Evolutionary conservation across 1,140 invertebrate species (phyloP).

Genomic region (Nasonia longicornis): DNA sequence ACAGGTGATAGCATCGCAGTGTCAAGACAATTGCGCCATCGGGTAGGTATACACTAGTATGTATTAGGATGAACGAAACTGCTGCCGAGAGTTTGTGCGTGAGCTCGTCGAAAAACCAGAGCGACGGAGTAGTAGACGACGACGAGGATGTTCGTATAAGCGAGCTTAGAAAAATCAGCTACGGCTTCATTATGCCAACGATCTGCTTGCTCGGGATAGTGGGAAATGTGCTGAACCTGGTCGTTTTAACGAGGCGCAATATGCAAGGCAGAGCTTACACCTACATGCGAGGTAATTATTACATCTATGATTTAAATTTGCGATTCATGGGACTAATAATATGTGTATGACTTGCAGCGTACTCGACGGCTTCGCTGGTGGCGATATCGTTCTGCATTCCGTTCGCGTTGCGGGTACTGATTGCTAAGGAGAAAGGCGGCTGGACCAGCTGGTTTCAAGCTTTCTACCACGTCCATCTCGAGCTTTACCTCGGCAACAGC

Average conservation of each 20-base stretch:
- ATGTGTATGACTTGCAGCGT: constrained; percentile 67
- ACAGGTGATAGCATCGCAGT: background rate
- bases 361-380: constrained; percentile 78
- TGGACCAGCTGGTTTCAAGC: constrained; percentile 76
- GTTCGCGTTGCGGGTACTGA: constrained; percentile 77
- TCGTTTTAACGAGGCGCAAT: constrained; percentile 80
- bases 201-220: constrained; percentile 80
- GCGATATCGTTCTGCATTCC: constrained; percentile 80
- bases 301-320: background rate
- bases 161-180: constrained; percentile 75
- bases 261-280: constrained; percentile 83
- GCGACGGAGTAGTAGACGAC: background rate
- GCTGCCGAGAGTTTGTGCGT: background rate
- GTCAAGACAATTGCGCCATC: background rate
- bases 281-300: constrained; percentile 78
- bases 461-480: constrained; percentile 80
- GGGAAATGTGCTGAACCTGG: constrained; percentile 80
- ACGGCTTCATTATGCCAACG: constrained; percentile 77
- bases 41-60: background rate
- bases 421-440: constrained; percentile 75
- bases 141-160: constrained; percentile 74
- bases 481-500: constrained; percentile 81
- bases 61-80: background rate
- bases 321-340: constrained; percentile 20
- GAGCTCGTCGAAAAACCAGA: constrained; percentile 11